Conservation (phyloP, 2,113 vertebrate species). For the Charadrius vociferus region DNA sequence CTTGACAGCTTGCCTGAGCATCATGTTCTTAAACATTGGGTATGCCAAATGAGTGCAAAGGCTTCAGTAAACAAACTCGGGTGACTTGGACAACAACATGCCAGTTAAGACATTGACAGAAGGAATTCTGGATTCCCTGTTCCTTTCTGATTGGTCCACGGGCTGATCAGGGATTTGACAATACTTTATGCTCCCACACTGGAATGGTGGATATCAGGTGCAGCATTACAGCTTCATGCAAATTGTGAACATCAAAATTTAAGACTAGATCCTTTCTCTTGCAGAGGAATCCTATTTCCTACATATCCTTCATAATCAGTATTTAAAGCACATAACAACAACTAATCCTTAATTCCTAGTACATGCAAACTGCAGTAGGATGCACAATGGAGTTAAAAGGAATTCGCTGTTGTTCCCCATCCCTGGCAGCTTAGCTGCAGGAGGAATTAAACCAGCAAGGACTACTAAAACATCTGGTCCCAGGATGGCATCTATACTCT, state of each 20-base stretch:
- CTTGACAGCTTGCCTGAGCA: not conserved
- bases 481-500: not conserved
- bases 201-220: fast-evolving
- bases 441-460: not conserved
- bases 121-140: not conserved
- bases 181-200: not conserved
- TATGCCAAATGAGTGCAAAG: not conserved
- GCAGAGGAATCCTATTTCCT: not conserved
- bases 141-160: not conserved
- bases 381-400: not conserved
- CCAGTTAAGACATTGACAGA: not conserved
- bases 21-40: not conserved
- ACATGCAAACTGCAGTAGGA: not conserved
- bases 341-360: not conserved
- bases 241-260: not conserved
- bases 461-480: not conserved
- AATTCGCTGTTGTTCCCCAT: not conserved
- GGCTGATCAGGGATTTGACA: not conserved
- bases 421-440: not conserved
- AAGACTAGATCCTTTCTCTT: not conserved
- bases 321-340: not conserved
- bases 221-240: not conserved
- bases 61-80: not conserved
- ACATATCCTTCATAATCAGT: not conserved
- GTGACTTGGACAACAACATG: not conserved